Base-by-base conservation (phyloP, 2,888 invertebrate species). In the Drosophila robusta region DNA sequence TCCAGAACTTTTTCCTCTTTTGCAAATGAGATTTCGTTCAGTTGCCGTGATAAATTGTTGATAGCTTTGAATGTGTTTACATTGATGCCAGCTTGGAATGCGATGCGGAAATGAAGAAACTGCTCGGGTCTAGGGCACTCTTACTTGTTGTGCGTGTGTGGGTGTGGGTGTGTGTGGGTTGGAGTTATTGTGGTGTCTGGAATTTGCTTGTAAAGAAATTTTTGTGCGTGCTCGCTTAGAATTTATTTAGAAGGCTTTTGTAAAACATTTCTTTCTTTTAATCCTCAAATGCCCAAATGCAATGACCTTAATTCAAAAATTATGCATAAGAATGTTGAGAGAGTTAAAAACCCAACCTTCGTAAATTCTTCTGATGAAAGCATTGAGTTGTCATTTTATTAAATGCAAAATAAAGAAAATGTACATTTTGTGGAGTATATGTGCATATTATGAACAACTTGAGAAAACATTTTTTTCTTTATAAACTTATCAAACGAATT, bases 1-100 rank as follows among this genome's bases (percentile, higher is more conserved):
- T 18, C 18, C 9, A 29, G 68, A 83, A 78, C 52, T 78, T 81
- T 29, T 75, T 63, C 39, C 54, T 58, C 46, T 77, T 77, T 83
- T 70, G 83, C 80, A 85, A 84, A 83, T 84, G 78, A 83, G 86
- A 84, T 84, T 84, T 84, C 68, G 68, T 75, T 87, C 81, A 76
- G 67, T 80, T 80, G 74, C 80, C 72, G 82, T 87, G 87, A 87
- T 86, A 86, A 87, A 86, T 86, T 80, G 87, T 87, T 86, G 87
- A 86, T 86, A 76, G 85, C 75, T 67, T 65, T 79, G 81, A 75
- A 79, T 86, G 79, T 79, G 75, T 81, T 77, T 75, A 74, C 87
- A 82, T 75, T 79, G 80, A 72, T 70, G 77, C 69, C 41, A 66
- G 58, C 65, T 41, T 50, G 73, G 70, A 67, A 75, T 70, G 70